These are phyloP conservation scores for Leptosomus discolor DNA, from an alignment of 2,113 vertebrate species.

Conservation along the genomic window DNA sequence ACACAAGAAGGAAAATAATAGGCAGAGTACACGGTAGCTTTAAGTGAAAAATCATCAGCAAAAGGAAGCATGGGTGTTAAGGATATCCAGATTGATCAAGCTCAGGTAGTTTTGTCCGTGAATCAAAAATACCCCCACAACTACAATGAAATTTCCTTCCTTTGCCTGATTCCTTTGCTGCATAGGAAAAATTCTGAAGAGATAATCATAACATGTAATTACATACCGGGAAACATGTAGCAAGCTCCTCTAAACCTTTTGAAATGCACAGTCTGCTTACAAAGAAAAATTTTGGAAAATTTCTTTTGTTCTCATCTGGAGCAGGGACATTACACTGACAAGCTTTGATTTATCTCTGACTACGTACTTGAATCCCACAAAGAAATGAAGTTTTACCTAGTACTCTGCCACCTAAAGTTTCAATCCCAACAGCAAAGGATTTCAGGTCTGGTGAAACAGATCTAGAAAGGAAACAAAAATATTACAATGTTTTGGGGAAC, in stretches of 20 bases:
- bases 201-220: neutral
- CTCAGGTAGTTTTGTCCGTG: neutral
- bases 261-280: neutral
- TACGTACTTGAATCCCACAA: neutral
- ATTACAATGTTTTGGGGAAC: neutral
- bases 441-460: slow-evolving; percentile 85
- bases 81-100: neutral
- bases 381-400: slow-evolving; percentile 71
- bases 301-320: neutral
- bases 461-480: slow-evolving; percentile 51
- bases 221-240: neutral
- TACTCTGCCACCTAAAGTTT: slow-evolving; percentile 77
- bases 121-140: fast-evolving
- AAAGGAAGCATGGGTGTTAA: neutral
- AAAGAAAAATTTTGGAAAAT: neutral
- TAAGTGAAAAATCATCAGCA: neutral
- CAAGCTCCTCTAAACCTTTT: neutral
- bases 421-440: slow-evolving; percentile 84
- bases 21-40: neutral
- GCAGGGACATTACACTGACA: neutral
- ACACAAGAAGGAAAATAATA: neutral
- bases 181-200: neutral
- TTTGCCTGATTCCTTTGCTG: neutral
- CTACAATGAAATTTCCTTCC: neutral
- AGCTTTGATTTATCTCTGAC: neutral